Evolutionary conservation across 2,888 invertebrate species (phyloP).

Genomic region (Luffia ferchaultella): DNA sequence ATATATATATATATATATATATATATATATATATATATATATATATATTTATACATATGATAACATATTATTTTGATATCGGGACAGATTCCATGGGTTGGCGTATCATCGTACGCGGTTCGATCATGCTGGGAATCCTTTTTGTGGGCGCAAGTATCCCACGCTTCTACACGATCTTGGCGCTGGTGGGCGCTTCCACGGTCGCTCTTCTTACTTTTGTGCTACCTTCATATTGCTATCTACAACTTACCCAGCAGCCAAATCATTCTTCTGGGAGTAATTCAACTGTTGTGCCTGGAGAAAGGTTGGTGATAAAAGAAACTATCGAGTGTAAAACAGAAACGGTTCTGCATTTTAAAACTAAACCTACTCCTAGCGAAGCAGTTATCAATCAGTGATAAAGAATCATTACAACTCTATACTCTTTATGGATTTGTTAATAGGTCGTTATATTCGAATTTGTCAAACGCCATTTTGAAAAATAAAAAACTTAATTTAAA

Average conservation of each 20-base stretch:
- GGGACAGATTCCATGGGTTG: not conserved
- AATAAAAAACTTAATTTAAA: no score
- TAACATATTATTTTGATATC: not conserved
- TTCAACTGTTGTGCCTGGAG: not conserved
- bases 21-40: not conserved
- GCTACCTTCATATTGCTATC: not conserved
- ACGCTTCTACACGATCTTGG: not conserved
- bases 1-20: conserved; percentile 3
- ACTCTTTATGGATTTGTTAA: no score
- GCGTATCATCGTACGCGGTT: not conserved
- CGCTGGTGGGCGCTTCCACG: conserved; percentile 11
- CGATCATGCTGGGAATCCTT: not conserved
- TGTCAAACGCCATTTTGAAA: no score
- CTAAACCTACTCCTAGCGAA: not conserved
- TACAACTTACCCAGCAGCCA: not conserved
- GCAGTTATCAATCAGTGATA: not conserved
- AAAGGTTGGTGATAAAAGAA: not conserved
- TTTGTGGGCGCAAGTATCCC: not conserved
- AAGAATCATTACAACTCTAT: no score
- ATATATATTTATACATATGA: not conserved
- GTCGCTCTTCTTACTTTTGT: not conserved
- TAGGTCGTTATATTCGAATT: no score
- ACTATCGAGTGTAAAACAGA: no score
- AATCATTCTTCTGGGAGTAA: not conserved
- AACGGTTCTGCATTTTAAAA: not conserved